Base-by-base conservation (phyloP, 2,113 vertebrate genomes). In the Oxyura jamaicensis region DNA sequence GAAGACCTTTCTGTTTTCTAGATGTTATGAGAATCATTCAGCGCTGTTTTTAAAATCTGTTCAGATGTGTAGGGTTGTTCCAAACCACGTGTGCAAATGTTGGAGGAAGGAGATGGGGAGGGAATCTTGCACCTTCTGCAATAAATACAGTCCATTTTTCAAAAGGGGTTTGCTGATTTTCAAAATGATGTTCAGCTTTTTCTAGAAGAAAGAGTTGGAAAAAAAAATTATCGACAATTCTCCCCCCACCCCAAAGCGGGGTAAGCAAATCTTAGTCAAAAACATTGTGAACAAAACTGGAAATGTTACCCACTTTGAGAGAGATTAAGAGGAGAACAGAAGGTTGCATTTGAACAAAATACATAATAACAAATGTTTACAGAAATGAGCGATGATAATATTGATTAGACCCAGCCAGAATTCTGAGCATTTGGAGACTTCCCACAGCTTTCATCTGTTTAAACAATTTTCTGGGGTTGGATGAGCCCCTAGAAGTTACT, bases 401-500 rank as follows among this genome's bases (percentile, higher is more conserved):
- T 67, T 79, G 78, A 69, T 87, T 83, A 92, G 28, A 94, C 11
- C 28, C n/a, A 76, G 88, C 15, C 71, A 95, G 71, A 91, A 80
- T 80, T 84, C n/a, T 66, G 39, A 83, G 41, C 73, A 76, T 82
- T 92, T 85, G 84, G 82, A 79, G 66, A 26, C 65, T 93, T 94
- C 78, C 44, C 39, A 59, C 60, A 52, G 91, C 12, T 72, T 75
- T 92, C 39, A 78, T 91, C 58, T 90, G 44, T 36, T 89, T 76
- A 66, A 84, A 39, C 10, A 7, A 46, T 89, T 65, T 84, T 65
- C 35, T 75, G 48, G 22, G 26, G 3, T 60, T 91, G 69, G 42
- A 73, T 60, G 11, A 56, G 46, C 84, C 53, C 36, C 21, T 91
- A 28, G 23, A 76, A 95, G 56, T 33, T 52, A 31, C 19, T 91